Percentiles rank a stretch among this genome's conserved stretches.
phyloP scores from a whole-genome alignment of 2,888 invertebrate genomes.

The Acanthosoma haemorrhoidale region DNA sequence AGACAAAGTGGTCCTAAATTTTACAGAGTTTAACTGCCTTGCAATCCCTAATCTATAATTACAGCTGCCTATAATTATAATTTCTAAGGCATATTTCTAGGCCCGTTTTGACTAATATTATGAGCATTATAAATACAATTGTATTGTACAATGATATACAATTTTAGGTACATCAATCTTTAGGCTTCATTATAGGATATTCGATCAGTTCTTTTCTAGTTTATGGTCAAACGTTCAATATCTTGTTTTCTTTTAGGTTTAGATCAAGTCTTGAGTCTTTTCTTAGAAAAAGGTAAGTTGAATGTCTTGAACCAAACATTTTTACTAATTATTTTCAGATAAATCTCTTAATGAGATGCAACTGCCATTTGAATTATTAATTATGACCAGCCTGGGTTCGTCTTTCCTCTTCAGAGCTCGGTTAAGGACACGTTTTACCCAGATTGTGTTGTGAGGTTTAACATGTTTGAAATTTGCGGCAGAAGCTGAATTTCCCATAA shows the following conservation, averaged over 20 bases:
- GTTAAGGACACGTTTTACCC: too few species aligned
- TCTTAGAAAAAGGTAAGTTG: not conserved
- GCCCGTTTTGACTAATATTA: slow-evolving; percentile 16
- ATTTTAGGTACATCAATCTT: not conserved
- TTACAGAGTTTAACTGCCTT: not conserved
- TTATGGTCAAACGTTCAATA: not conserved
- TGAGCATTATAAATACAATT: slow-evolving; percentile 15
- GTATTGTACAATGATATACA: slow-evolving; percentile 18
- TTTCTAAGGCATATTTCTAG: slow-evolving; percentile 24
- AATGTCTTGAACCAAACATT: slow-evolving; percentile 6
- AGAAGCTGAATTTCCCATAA: too few species aligned
- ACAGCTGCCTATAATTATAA: not conserved
- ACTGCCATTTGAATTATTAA: too few species aligned
- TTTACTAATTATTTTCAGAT: too few species aligned
- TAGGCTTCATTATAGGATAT: slow-evolving; percentile 7
- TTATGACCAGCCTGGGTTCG: too few species aligned
- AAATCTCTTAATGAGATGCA: too few species aligned
- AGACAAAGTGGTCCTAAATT: not conserved
- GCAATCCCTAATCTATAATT: slow-evolving; percentile 4
- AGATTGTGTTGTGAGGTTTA: too few species aligned
- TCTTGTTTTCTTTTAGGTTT: not conserved
- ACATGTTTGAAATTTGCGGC: too few species aligned
- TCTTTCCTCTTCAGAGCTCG: too few species aligned
- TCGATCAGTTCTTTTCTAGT: not conserved
- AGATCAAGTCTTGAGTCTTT: not conserved